Conservation (phyloP, 2,797 vertebrate species). For the Melanotaenia pygmaea region DNA sequence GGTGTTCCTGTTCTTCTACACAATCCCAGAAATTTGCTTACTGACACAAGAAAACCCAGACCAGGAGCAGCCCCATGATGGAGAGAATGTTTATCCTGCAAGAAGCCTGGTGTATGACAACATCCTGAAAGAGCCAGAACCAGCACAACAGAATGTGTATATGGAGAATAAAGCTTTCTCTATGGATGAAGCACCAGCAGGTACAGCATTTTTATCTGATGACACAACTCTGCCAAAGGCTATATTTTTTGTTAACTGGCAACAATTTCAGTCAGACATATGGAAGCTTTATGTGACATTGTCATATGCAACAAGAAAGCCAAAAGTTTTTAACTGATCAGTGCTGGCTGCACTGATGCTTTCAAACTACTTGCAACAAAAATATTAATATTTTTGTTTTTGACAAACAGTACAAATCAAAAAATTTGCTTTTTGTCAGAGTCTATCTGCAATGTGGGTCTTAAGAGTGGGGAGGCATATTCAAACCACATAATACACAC, state of each 20-base stretch:
- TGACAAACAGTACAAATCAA: not conserved
- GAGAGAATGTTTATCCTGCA: conserved; percentile 85
- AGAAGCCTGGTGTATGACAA: conserved; percentile 88
- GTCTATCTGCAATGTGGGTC: not conserved
- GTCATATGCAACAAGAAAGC: not conserved
- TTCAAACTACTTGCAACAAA: not conserved
- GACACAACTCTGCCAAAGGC: not conserved
- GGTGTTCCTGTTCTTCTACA: conserved; percentile 87
- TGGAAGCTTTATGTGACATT: not conserved
- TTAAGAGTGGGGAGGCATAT: too few species aligned
- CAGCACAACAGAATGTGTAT: conserved; percentile 77
- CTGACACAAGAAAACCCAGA: conserved; percentile 80
- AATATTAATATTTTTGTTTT: not conserved
- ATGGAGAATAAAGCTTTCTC: conserved; percentile 93
- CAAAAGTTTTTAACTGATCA: not conserved
- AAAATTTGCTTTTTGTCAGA: not conserved
- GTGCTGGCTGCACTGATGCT: not conserved
- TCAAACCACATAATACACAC: too few species aligned
- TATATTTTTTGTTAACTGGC: not conserved
- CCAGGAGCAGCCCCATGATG: conserved; percentile 72
- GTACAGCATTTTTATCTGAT: conserved; percentile 66
- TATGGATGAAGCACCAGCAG: conserved; percentile 87
- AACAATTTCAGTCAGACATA: not conserved
- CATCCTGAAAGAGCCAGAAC: conserved; percentile 84
- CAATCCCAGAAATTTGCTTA: conserved; percentile 89